A percentile compares a stretch with the other conserved stretches of the same genome.
phyloP scores from a whole-genome alignment of 2,797 vertebrate species.

The Malacoctenus gilli region DNA sequence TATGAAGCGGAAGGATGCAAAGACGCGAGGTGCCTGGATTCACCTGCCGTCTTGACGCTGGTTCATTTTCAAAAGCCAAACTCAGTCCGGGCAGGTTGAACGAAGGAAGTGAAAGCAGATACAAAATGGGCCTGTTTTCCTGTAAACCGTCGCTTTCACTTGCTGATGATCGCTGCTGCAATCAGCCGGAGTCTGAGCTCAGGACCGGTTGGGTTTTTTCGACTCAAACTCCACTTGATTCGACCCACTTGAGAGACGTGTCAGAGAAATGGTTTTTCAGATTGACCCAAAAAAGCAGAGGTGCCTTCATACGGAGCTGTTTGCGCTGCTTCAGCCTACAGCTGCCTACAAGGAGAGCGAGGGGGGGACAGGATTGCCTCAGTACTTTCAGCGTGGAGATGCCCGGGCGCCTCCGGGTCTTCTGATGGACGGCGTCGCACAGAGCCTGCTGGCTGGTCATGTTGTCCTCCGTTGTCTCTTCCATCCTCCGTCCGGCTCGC shows the following conservation, averaged over 20 bases:
- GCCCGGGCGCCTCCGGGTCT: conserved; percentile 22
- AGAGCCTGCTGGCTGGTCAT: conserved; percentile 71
- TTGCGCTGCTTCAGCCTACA: too few relatives aligned
- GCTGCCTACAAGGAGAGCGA: too few relatives aligned
- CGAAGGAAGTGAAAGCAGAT: too few relatives aligned
- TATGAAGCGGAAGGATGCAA: too few relatives aligned
- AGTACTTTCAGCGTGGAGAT: conserved; percentile 80
- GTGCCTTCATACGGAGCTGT: background rate
- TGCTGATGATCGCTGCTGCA: conserved; percentile 23
- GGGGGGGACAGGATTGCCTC: background rate
- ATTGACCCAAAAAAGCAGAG: conserved; percentile 1
- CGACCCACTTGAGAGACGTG: conserved; percentile 1
- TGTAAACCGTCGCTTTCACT: conserved; percentile 12
- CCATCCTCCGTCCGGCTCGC: conserved; percentile 46
- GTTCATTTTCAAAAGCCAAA: too few relatives aligned
- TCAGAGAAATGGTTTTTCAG: too few relatives aligned
- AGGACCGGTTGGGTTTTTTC: background rate
- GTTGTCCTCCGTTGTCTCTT: conserved; percentile 50
- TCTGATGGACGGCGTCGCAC: conserved; percentile 45
- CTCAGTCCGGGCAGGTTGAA: too few relatives aligned
- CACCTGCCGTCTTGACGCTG: too few relatives aligned
- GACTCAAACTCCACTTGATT: conserved; percentile 20
- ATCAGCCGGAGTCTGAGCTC: conserved; percentile 20
- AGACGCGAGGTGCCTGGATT: too few relatives aligned
- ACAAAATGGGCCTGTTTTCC: background rate